phyloP scores from a whole-genome alignment of 2,113 vertebrate species.

The Toxostoma redivivum region DNA sequence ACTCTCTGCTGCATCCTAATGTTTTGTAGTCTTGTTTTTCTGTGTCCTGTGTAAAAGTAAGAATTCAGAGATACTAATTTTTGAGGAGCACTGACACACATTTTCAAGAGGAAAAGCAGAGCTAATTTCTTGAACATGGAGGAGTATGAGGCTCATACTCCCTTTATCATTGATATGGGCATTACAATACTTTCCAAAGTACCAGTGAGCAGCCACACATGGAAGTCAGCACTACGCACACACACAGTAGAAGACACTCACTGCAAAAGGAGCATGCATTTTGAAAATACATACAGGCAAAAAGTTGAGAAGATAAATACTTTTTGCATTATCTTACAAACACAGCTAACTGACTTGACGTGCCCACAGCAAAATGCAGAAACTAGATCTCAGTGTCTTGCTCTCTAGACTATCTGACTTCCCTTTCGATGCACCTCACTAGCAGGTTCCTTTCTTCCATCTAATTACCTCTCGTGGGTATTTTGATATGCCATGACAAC shows the following conservation, averaged over 20 bases:
- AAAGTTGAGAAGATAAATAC: not conserved
- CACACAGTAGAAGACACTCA: not conserved
- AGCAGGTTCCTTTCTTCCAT: not conserved
- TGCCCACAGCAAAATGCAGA: not conserved
- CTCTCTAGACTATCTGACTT: not conserved
- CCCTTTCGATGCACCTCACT: rapidly evolving
- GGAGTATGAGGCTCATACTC: not conserved
- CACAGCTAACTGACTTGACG: not conserved
- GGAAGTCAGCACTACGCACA: not conserved
- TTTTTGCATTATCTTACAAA: not conserved
- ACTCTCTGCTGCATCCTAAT: not conserved
- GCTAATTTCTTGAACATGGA: not conserved
- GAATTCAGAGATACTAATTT: not conserved
- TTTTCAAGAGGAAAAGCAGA: not conserved
- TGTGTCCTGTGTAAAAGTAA: not conserved
- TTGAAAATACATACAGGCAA: not conserved
- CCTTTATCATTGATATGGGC: rapidly evolving
- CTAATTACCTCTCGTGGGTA: not conserved
- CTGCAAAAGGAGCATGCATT: not conserved
- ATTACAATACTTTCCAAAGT: not conserved
- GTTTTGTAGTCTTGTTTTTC: not conserved
- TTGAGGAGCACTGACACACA: not conserved
- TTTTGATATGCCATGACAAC: not conserved
- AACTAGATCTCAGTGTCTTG: not conserved
- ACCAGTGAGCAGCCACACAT: not conserved